Base-by-base conservation (phyloP, 2,797 vertebrate species). In the Naso thynnoides region DNA sequence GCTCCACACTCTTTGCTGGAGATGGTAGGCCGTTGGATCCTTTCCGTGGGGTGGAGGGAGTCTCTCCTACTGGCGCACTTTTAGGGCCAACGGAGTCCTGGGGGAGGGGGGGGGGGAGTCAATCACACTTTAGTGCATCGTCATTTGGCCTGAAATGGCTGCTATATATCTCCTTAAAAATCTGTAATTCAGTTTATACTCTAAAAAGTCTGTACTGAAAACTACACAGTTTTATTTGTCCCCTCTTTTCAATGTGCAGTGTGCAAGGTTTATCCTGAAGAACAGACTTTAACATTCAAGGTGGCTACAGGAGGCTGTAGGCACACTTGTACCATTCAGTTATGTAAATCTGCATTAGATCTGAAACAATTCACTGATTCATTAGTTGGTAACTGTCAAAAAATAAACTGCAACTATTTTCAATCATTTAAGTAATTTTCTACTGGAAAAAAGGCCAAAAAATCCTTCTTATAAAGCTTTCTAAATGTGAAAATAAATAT, bases 21-120 rank as follows among this genome's bases (percentile, higher is more conserved):
- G 95, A 95, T 0, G 84, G 82, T n/a, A 87, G 74, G 65, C 86
- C 64, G 2, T 88, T 92, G 38, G 89, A 72, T 29, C 81, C 71
- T 81, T 91, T 94, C 66, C 91, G 91, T 24, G 90, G 90, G 45
- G 92, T 92, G 73, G 90, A 78, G 54, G 93, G 88, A 5, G 83
- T 75, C 39, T 91, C 91, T 75, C 93, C 93, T 14, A 80, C 91
- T 0, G 94, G 94, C 0, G 94, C 93, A 16, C 94, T 95, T 73
- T 91, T 93, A 13, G 94, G 78, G 66, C 94, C 92, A 58, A 60
- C 19, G 1, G 81, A 89, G 69, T 92, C 79, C 94, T 95, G 75
- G 41, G 0, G n/a, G n/a, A n/a, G n/a, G n/a, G n/a, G n/a, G n/a
- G n/a, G n/a, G n/a, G n/a, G n/a, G n/a, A n/a, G n/a, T n/a, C n/a